A percentile compares a stretch with the other conserved stretches of the same genome.
Conservation (phyloP, 53 echinoderm and acorn worm species). For the Holothuria scabra region DNA sequence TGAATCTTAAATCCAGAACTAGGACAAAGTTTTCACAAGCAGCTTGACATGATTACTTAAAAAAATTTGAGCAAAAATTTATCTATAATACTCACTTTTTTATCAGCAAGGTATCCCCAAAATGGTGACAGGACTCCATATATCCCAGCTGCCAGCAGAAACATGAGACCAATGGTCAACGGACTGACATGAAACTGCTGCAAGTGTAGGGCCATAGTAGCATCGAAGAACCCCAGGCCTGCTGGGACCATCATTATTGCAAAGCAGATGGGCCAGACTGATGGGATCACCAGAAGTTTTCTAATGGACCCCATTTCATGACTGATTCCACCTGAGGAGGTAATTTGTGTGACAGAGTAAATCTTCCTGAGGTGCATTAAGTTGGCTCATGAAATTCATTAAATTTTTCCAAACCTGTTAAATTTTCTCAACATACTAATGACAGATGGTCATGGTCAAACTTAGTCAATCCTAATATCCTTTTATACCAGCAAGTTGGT, state of each 20-base stretch:
- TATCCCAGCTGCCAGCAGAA: slow-evolving; percentile 18
- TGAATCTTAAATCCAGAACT: too few relatives aligned
- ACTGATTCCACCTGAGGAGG: slow-evolving; percentile 11
- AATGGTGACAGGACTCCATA: slow-evolving; percentile 20
- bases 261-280: slow-evolving; percentile 37
- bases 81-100: not conserved
- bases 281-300: slow-evolving; percentile 14
- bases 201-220: slow-evolving; percentile 32
- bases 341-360: not conserved
- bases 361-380: too few relatives aligned
- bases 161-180: slow-evolving; percentile 16
- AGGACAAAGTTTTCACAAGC: too few relatives aligned
- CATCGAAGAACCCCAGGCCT: slow-evolving; percentile 32
- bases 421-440: too few relatives aligned
- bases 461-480: too few relatives aligned
- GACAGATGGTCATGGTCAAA: too few relatives aligned
- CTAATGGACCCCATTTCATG: slow-evolving; percentile 35
- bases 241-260: slow-evolving; percentile 32
- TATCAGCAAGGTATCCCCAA: slow-evolving; percentile 35
- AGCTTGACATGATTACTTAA: too few relatives aligned
- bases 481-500: too few relatives aligned
- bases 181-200: slow-evolving; percentile 11
- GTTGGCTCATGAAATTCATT: too few relatives aligned
- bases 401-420: too few relatives aligned
- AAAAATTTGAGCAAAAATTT: too few relatives aligned